These are phyloP conservation scores for Marisa cornuarietis DNA, from an alignment of 1,140 invertebrate genomes.

Conservation along the genomic window DNA sequence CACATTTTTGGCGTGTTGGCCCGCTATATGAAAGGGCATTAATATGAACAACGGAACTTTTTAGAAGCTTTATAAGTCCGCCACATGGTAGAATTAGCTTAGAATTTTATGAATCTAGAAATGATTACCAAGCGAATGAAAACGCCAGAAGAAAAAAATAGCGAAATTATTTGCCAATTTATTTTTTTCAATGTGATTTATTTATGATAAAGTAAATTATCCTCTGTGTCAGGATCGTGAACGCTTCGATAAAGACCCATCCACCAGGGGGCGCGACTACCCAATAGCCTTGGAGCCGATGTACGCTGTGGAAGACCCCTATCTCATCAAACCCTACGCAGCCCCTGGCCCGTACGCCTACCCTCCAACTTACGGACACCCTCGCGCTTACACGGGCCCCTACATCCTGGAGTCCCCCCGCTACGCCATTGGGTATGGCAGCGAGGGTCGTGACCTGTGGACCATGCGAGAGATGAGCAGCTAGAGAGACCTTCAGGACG, in stretches of 20 bases:
- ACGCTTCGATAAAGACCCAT: constrained; percentile 37
- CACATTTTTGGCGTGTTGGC: not conserved
- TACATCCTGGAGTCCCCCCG: constrained; percentile 33
- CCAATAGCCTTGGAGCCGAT: constrained; percentile 47
- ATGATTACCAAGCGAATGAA: not conserved
- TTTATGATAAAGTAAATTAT: not conserved
- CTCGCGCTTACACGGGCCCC: constrained; percentile 28
- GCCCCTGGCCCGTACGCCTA: constrained; percentile 11
- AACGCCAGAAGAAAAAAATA: not conserved
- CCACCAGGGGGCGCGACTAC: constrained; percentile 38
- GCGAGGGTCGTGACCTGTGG: constrained; percentile 30
- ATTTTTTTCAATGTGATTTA: not conserved
- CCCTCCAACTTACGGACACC: constrained; percentile 39
- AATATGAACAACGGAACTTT: too few relatives aligned
- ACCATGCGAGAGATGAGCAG: constrained; percentile 28
- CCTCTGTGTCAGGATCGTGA: constrained; percentile 28
- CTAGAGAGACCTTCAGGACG: constrained; percentile 12
- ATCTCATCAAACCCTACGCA: constrained; percentile 9
- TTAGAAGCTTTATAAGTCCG: too few relatives aligned
- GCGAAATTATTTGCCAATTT: not conserved
- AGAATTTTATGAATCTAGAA: not conserved
- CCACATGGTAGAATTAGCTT: too few relatives aligned
- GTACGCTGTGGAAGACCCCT: constrained; percentile 33
- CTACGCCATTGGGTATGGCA: constrained; percentile 45
- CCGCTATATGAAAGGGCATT: not conserved